A percentile compares a stretch with the other conserved stretches of the same genome.
These are phyloP conservation scores for Noctua fimbriata DNA, from an alignment of 2,888 invertebrate species.

Conservation along the genomic window DNA sequence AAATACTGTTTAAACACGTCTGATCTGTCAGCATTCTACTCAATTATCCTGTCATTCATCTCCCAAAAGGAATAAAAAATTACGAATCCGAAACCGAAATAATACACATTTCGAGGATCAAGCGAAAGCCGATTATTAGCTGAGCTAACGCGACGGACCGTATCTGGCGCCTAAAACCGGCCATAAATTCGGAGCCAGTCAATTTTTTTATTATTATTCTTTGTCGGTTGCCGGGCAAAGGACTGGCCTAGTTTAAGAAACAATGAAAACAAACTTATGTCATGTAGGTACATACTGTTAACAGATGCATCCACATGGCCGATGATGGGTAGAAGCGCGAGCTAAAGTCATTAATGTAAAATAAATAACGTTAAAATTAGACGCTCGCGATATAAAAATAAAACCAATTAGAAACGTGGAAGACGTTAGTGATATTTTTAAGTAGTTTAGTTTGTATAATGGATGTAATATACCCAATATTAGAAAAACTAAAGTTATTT, in stretches of 20 bases:
- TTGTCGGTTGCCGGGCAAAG: conserved; percentile 60
- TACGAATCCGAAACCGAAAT: conserved; percentile 20
- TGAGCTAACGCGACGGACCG: conserved; percentile 41
- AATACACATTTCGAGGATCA: conserved; percentile 43
- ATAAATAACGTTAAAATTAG: conserved; percentile 46
- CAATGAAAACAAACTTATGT: conserved; percentile 75
- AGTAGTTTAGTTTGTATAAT: conserved; percentile 13
- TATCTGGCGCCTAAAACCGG: conserved; percentile 60
- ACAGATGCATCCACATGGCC: conserved; percentile 78
- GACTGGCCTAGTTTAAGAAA: conserved; percentile 63
- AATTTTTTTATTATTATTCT: conserved; percentile 63
- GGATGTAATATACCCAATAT: background rate
- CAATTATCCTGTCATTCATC: conserved; percentile 30
- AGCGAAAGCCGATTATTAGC: conserved; percentile 58
- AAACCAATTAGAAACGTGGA: conserved; percentile 49
- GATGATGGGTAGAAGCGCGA: conserved; percentile 52
- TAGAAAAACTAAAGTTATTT: background rate
- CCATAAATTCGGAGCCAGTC: conserved; percentile 50
- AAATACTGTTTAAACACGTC: conserved; percentile 1
- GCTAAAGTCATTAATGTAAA: conserved; percentile 50
- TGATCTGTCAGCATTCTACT: conserved; percentile 11
- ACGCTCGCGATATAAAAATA: conserved; percentile 41
- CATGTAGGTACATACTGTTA: conserved; percentile 60
- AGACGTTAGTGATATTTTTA: conserved; percentile 27
- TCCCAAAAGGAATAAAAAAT: conserved; percentile 38